Evolutionary conservation across 2,113 vertebrate genomes (phyloP).

Genomic region (Malurus elegans): DNA sequence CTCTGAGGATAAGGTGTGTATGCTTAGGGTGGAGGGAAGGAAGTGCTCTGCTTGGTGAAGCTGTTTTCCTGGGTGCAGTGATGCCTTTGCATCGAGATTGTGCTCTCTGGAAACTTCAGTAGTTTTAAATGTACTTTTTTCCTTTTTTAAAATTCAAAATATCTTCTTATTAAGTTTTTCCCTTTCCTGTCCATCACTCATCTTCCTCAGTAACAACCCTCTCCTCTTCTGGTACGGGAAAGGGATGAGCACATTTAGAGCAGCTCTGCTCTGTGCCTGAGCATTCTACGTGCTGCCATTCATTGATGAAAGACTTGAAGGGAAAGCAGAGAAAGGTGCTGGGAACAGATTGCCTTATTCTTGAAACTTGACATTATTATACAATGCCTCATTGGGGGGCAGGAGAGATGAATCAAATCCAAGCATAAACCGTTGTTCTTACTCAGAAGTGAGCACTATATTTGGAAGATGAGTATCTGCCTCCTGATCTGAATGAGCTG

Average conservation of each 20-base stretch:
- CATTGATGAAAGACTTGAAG: neutral
- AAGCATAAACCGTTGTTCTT: slow-evolving; percentile 21
- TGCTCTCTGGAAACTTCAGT: neutral
- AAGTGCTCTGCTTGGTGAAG: neutral
- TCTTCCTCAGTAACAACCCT: neutral
- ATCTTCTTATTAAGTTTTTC: neutral
- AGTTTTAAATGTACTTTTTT: neutral
- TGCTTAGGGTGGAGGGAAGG: neutral
- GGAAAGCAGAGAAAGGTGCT: neutral
- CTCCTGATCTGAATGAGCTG: slow-evolving; percentile 2
- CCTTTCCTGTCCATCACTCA: neutral
- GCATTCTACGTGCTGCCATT: neutral
- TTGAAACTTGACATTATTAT: neutral
- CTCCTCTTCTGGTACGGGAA: neutral
- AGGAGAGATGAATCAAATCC: slow-evolving; percentile 6
- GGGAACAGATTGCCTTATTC: neutral
- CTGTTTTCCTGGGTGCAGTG: neutral
- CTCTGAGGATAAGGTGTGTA: neutral
- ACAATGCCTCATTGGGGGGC: neutral
- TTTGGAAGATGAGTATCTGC: slow-evolving; percentile 10
- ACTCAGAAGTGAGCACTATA: neutral
- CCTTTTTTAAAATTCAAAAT: neutral
- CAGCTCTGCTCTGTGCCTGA: rapidly evolving
- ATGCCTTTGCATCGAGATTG: neutral
- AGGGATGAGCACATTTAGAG: neutral